These are phyloP conservation scores for Zophobas morio DNA, from an alignment of 1,140 invertebrate species.

Conservation along the genomic window DNA sequence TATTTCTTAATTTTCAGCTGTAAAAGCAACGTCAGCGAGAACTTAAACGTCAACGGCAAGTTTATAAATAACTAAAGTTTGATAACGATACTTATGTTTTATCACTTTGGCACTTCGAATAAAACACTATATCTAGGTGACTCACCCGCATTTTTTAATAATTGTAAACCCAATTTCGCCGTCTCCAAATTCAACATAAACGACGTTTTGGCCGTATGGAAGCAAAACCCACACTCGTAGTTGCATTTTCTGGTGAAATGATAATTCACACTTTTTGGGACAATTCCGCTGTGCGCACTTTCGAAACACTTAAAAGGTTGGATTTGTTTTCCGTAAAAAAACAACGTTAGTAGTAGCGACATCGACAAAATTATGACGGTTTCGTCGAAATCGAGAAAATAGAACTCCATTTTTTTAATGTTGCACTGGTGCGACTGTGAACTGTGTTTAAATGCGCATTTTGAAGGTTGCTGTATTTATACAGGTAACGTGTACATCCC, in stretches of 20 bases:
- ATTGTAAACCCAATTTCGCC: constrained; percentile 65
- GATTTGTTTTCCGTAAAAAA: constrained; percentile 8
- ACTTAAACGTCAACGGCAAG: too few relatives aligned
- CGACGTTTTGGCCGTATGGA: constrained; percentile 69
- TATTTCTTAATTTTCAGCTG: too few relatives aligned
- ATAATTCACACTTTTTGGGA: constrained; percentile 68
- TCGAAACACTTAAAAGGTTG: background rate
- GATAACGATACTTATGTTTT: too few relatives aligned
- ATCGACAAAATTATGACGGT: constrained; percentile 9
- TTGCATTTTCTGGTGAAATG: constrained; percentile 69
- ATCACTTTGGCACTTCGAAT: background rate
- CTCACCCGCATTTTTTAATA: constrained; percentile 65
- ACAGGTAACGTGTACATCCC: background rate
- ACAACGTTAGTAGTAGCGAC: background rate
- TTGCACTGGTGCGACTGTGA: background rate
- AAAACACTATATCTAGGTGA: background rate
- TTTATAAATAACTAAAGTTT: too few relatives aligned
- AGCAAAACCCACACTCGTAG: constrained; percentile 69
- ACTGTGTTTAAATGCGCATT: background rate
- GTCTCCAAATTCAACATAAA: constrained; percentile 65
- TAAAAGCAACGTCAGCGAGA: too few relatives aligned
- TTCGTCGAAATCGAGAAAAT: constrained; percentile 34
- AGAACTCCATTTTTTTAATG: background rate
- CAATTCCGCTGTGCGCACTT: constrained; percentile 31
- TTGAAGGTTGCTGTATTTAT: background rate